A percentile compares a stretch with the other conserved stretches of the same genome.
Evolutionary conservation across 1,140 invertebrate genomes (phyloP).

Genomic region (Ceratosolen fusciceps): DNA sequence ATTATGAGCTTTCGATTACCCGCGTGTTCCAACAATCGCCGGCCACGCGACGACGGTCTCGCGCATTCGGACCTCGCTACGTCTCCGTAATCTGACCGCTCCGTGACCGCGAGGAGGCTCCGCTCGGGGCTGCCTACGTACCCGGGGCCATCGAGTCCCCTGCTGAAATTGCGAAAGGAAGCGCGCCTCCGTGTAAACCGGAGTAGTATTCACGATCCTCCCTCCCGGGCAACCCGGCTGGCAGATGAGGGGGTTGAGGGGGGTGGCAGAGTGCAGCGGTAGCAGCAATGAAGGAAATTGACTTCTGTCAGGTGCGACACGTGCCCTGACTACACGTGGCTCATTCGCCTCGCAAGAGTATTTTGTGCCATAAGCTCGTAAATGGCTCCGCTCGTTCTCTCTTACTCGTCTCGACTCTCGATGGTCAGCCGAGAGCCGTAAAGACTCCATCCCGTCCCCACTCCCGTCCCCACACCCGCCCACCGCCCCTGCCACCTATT

Average conservation of each 20-base stretch:
- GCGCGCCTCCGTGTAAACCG: neutral
- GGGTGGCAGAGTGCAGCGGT: too few species aligned
- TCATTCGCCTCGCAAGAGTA: constrained; percentile 27
- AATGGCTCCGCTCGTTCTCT: constrained; percentile 46
- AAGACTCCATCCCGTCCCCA: neutral
- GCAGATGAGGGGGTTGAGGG: too few species aligned
- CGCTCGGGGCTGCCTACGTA: too few species aligned
- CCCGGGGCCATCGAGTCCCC: too few species aligned
- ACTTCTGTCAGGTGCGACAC: constrained; percentile 61
- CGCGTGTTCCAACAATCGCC: too few species aligned
- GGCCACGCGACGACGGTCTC: too few species aligned
- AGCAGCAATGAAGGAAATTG: constrained; percentile 57
- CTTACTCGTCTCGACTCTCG: neutral
- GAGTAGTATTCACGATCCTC: neutral
- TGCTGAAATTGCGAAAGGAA: too few species aligned
- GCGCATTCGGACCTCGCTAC: too few species aligned
- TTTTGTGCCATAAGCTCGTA: constrained; percentile 56
- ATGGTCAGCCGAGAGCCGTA: constrained; percentile 4
- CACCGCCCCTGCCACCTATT: neutral
- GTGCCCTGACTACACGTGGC: constrained; percentile 59
- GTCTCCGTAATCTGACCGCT: too few species aligned
- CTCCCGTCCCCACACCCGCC: neutral
- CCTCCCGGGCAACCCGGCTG: neutral
- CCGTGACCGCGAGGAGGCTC: too few species aligned
- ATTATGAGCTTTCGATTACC: too few species aligned